These are phyloP conservation scores for Dascillus cervinus DNA, from an alignment of 2,888 invertebrate genomes.

Conservation along the genomic window DNA sequence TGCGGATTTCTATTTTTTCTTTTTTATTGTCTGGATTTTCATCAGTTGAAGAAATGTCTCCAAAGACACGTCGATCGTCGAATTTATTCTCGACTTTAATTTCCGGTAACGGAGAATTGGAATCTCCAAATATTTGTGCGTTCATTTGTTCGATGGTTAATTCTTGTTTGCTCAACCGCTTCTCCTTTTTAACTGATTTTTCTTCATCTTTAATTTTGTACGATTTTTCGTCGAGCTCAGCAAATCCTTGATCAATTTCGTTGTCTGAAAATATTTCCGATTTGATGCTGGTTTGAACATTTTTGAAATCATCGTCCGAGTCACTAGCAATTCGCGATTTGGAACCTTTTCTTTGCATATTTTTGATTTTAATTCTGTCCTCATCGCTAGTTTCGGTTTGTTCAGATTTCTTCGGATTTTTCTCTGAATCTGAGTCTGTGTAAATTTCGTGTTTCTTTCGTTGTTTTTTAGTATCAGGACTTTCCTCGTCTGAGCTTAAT, in stretches of 20 bases:
- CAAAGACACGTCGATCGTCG: slow-evolving; percentile 20
- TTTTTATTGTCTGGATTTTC: slow-evolving; percentile 27
- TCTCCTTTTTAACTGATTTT: slow-evolving; percentile 35
- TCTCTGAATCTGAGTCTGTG: slow-evolving; percentile 49
- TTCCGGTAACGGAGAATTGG: slow-evolving; percentile 25
- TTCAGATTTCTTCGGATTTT: slow-evolving; percentile 38
- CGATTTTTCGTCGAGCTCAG: slow-evolving; percentile 29
- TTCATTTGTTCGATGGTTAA: slow-evolving; percentile 26
- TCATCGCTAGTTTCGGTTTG: slow-evolving; percentile 39
- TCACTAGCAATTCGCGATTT: slow-evolving; percentile 70
- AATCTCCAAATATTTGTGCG: slow-evolving; percentile 27
- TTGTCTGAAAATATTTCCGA: slow-evolving; percentile 55
- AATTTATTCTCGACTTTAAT: slow-evolving; percentile 37
- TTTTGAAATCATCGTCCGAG: slow-evolving; percentile 61
- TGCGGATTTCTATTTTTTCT: slow-evolving; percentile 49
- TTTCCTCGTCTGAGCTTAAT: slow-evolving; percentile 38
- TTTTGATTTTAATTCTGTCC: slow-evolving; percentile 44
- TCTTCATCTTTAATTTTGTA: slow-evolving; percentile 33
- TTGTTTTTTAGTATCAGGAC: slow-evolving; percentile 23
- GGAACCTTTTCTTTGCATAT: slow-evolving; percentile 57
- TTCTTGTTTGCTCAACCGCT: slow-evolving; percentile 32
- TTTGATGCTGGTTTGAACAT: slow-evolving; percentile 49
- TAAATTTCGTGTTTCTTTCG: slow-evolving; percentile 44
- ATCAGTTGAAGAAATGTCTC: slow-evolving; percentile 33
- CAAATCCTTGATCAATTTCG: slow-evolving; percentile 47